Percentiles rank a stretch among this genome's conserved stretches.
These are phyloP conservation scores for Chrysodeixis includens DNA, from an alignment of 2,888 invertebrate genomes.

Conservation along the genomic window DNA sequence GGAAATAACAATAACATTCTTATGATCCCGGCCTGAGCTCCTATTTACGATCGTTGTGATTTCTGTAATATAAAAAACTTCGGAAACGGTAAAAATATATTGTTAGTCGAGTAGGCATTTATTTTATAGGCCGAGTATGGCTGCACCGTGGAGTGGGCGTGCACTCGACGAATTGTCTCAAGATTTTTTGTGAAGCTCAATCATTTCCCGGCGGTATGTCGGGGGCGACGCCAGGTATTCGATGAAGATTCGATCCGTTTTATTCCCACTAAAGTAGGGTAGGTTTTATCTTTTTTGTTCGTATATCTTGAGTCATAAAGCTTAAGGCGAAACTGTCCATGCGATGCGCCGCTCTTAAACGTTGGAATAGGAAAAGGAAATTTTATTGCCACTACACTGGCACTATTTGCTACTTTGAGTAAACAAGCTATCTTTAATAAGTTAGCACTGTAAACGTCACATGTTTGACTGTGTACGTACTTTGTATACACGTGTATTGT, in stretches of 20 bases:
- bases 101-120: constrained; percentile 73
- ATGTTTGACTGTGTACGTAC: background rate
- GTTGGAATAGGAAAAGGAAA: constrained; percentile 37
- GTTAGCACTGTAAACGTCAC: constrained; percentile 16
- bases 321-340: constrained; percentile 41
- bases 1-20: constrained; percentile 66
- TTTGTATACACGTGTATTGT: background rate
- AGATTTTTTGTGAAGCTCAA: constrained; percentile 42
- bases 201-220: constrained; percentile 48
- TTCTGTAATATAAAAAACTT: constrained; percentile 62
- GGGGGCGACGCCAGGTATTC: constrained; percentile 47
- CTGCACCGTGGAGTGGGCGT: constrained; percentile 54
- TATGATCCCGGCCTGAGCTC: constrained; percentile 63
- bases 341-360: constrained; percentile 37
- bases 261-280: constrained; percentile 36
- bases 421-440: constrained; percentile 47
- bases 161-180: constrained; percentile 33
- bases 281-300: constrained; percentile 48
- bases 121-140: constrained; percentile 72
- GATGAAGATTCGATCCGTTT: constrained; percentile 41
- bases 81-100: constrained; percentile 68
- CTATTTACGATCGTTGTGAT: constrained; percentile 67
- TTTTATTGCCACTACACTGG: constrained; percentile 34
- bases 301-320: constrained; percentile 47
- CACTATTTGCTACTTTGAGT: constrained; percentile 24